phyloP scores from a whole-genome alignment of 2,888 invertebrate genomes.

The Listrodromus nycthemerus region DNA sequence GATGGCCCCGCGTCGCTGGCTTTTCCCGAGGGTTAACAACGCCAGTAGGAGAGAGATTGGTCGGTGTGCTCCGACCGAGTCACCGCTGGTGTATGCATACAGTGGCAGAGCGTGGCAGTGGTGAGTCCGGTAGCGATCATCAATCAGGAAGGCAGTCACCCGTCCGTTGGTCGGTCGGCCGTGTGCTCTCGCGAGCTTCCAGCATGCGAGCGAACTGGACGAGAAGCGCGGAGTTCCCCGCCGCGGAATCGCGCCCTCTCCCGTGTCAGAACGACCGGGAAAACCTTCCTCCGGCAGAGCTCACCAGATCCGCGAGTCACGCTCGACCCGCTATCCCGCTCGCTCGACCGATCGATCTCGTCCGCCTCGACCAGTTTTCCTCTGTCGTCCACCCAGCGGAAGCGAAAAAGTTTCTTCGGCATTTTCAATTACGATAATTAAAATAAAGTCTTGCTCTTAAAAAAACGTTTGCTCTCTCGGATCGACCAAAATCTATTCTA shows the following conservation, averaged over 20 bases:
- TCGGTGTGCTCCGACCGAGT: conserved; percentile 49
- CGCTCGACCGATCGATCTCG: conserved; percentile 78
- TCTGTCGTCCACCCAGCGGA: conserved; percentile 1
- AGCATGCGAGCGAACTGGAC: conserved; percentile 55
- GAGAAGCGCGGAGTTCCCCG: conserved; percentile 66
- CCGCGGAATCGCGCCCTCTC: conserved; percentile 79
- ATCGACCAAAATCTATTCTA: too few species aligned
- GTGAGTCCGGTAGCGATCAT: conserved; percentile 83
- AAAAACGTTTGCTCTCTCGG: too few species aligned
- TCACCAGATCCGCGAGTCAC: conserved; percentile 81
- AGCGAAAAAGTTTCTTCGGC: conserved; percentile 6
- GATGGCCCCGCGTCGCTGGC: conserved; percentile 49
- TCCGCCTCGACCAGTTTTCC: conserved; percentile 35
- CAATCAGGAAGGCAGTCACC: conserved; percentile 81
- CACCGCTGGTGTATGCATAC: conserved; percentile 72
- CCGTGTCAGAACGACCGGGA: conserved; percentile 76
- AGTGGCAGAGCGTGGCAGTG: conserved; percentile 76
- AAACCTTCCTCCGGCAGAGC: conserved; percentile 75
- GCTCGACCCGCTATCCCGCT: conserved; percentile 76
- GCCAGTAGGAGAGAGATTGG: conserved; percentile 61
- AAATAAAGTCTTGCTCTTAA: too few species aligned
- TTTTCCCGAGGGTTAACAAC: conserved; percentile 52
- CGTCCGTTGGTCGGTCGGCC: conserved; percentile 80
- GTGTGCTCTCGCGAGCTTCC: conserved; percentile 76
- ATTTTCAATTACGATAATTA: conserved; percentile 58